phyloP scores from a whole-genome alignment of 2,797 vertebrate genomes.

The Crossoptilon crossoptilon region DNA sequence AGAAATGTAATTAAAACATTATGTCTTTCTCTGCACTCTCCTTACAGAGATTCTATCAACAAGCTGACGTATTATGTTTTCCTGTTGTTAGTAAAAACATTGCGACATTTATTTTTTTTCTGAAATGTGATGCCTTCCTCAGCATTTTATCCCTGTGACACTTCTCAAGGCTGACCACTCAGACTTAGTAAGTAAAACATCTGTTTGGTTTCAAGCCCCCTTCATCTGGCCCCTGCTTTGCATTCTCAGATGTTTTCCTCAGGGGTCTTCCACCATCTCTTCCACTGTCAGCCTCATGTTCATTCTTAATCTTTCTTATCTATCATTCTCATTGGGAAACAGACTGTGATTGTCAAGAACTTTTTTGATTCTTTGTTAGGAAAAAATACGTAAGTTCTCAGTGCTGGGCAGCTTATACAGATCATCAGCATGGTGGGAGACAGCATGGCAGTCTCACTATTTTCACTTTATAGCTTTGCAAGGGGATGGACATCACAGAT shows the following conservation, averaged over 20 bases:
- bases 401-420: background rate
- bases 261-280: background rate
- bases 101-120: slow-evolving; percentile 14
- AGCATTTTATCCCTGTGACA: slow-evolving; percentile 25
- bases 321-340: background rate
- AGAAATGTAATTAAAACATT: slow-evolving; percentile 20
- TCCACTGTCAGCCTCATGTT: background rate
- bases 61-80: background rate
- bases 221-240: background rate
- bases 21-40: background rate
- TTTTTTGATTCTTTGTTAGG: background rate
- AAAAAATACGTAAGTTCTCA: background rate
- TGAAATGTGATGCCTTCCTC: slow-evolving; percentile 4
- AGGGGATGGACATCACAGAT: background rate
- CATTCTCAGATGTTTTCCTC: background rate
- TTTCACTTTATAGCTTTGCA: background rate
- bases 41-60: slow-evolving; percentile 20
- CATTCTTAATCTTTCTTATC: background rate
- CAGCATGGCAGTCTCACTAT: background rate
- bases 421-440: background rate
- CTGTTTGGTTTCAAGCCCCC: background rate
- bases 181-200: background rate
- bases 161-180: background rate
- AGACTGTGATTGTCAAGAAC: background rate
- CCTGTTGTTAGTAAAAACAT: slow-evolving; percentile 44